phyloP scores from a whole-genome alignment of 35 echinoderm and acorn worm genomes.

The Stichopus chloronotus region DNA sequence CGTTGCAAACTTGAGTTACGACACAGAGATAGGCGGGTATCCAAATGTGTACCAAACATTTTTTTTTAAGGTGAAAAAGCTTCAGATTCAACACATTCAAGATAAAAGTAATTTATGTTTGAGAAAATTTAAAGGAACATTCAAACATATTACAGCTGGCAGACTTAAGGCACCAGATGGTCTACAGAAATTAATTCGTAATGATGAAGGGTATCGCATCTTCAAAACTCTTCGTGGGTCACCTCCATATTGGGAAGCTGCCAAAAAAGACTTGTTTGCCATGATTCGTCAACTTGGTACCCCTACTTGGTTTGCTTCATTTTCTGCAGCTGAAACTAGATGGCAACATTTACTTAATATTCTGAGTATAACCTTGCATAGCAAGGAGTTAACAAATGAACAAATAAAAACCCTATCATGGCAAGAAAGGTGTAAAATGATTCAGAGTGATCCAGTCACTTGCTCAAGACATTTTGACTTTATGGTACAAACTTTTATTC shows the following conservation, averaged over 20 bases:
- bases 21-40: constrained; percentile 43
- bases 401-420: constrained; percentile 44
- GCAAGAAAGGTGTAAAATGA: constrained; percentile 67
- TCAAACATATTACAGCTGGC: not conserved
- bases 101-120: not conserved
- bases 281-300: constrained; percentile 47
- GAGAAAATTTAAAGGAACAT: not conserved
- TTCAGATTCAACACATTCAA: constrained; percentile 27
- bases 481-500: constrained; percentile 42
- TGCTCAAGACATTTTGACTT: constrained; percentile 68
- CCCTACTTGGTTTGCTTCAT: constrained; percentile 59
- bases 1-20: constrained; percentile 36
- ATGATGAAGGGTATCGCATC: constrained; percentile 53
- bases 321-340: constrained; percentile 59
- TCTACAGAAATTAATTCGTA: not conserved
- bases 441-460: constrained; percentile 68
- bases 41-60: constrained; percentile 58
- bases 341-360: constrained; percentile 61
- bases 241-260: constrained; percentile 59
- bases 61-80: constrained; percentile 45
- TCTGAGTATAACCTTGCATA: constrained; percentile 29
- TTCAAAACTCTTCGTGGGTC: constrained; percentile 58
- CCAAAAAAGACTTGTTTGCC: constrained; percentile 53
- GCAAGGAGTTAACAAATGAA: not conserved
- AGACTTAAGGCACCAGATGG: not conserved